These are phyloP conservation scores for Lithosia quadra DNA, from an alignment of 2,888 invertebrate genomes.

Conservation along the genomic window DNA sequence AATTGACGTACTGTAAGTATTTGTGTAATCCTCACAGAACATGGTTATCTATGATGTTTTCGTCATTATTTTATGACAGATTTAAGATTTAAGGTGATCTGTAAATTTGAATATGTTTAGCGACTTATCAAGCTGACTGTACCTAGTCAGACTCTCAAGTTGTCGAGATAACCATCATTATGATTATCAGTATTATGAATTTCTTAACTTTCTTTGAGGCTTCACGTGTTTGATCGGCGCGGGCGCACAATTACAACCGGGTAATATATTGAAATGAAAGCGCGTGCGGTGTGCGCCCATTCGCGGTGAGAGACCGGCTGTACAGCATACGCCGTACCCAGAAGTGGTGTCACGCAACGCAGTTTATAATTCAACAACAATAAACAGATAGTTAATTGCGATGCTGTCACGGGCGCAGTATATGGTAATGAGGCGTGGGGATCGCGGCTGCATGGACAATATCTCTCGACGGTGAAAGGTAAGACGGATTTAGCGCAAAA, in stretches of 20 bases:
- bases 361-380: conserved; percentile 86
- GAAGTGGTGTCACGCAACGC: conserved; percentile 74
- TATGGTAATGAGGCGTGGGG: conserved; percentile 86
- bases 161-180: conserved; percentile 50
- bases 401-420: conserved; percentile 85
- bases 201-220: conserved; percentile 52
- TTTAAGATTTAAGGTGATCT: background rate
- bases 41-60: too few species aligned
- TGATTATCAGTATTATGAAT: conserved; percentile 49
- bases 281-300: conserved; percentile 48
- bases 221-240: conserved; percentile 43
- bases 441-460: conserved; percentile 84
- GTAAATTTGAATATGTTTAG: background rate
- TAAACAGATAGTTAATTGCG: conserved; percentile 87
- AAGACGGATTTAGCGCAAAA: conserved; percentile 64
- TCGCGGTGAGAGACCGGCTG: conserved; percentile 46
- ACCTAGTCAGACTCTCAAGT: conserved; percentile 36
- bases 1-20: background rate
- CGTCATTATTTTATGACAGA: background rate
- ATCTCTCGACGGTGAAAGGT: conserved; percentile 86
- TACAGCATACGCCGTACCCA: conserved; percentile 34
- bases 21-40: too few species aligned
- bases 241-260: conserved; percentile 49
- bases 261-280: conserved; percentile 57
- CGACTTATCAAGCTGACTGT: background rate